Conservation (phyloP, 2,113 vertebrate species). For the Ciconia stormi region DNA sequence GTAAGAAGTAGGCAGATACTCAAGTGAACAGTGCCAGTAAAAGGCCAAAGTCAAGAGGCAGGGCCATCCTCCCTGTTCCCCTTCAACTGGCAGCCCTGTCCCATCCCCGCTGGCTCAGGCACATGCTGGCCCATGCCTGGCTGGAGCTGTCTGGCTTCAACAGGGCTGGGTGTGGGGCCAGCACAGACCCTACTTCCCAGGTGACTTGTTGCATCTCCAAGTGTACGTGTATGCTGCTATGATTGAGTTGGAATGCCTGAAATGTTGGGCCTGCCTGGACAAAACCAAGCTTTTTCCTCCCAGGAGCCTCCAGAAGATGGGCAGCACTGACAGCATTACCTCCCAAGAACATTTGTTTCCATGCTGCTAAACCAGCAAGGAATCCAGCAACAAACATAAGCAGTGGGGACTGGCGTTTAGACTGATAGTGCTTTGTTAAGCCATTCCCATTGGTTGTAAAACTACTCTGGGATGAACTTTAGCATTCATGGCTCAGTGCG, state of each 20-base stretch:
- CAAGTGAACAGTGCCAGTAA: neutral
- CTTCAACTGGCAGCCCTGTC: neutral
- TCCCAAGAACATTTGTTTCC: neutral
- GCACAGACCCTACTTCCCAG: neutral
- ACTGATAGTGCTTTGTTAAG: neutral
- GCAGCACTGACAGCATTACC: neutral
- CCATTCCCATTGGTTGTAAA: neutral
- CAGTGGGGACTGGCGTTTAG: neutral
- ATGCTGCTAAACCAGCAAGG: neutral
- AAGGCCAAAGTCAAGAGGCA: neutral
- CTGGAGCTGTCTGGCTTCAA: neutral
- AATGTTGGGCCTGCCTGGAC: neutral
- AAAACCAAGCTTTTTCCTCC: neutral
- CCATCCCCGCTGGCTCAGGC: rapidly evolving
- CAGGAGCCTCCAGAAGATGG: neutral
- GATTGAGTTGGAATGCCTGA: neutral
- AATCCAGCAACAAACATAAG: neutral
- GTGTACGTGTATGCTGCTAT: rapidly evolving
- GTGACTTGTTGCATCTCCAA: neutral
- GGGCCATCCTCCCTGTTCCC: neutral
- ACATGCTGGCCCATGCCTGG: neutral
- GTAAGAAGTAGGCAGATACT: neutral
- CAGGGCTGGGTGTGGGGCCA: neutral
- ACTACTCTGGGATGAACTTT: neutral
- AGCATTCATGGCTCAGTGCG: neutral